A percentile compares a stretch with the other conserved stretches of the same genome.
These are phyloP conservation scores for Onychorhynchus coronatus DNA, from an alignment of 2,113 vertebrate genomes.

Conservation along the genomic window DNA sequence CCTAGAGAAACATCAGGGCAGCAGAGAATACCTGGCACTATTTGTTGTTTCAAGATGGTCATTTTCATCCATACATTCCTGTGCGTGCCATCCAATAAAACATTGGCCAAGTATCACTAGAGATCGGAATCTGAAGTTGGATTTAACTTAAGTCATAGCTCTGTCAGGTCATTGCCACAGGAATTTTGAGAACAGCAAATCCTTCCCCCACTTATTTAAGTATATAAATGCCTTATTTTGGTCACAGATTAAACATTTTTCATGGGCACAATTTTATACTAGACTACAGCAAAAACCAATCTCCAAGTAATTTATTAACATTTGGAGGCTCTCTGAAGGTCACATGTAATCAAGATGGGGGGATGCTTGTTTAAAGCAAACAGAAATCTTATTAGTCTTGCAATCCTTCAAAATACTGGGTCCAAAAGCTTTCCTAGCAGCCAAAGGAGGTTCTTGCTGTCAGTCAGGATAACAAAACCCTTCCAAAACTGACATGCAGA, in stretches of 20 bases:
- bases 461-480: neutral
- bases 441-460: neutral
- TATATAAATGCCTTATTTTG: neutral
- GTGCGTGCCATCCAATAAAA: neutral
- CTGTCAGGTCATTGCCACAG: neutral
- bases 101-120: neutral
- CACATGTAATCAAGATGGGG: neutral
- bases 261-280: neutral
- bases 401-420: neutral
- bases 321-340: neutral
- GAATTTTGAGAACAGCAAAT: neutral
- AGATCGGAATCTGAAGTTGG: neutral
- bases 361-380: neutral
- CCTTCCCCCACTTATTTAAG: neutral
- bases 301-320: conserved; percentile 5
- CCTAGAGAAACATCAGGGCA: neutral
- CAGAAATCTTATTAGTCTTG: neutral
- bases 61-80: neutral
- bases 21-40: neutral
- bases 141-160: neutral
- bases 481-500: neutral
- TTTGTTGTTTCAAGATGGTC: neutral
- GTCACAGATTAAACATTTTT: neutral
- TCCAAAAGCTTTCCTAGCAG: neutral
- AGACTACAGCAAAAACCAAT: neutral